These are phyloP conservation scores for Eidolon helvum DNA, from an alignment of 2,113 vertebrate genomes.

Conservation along the genomic window DNA sequence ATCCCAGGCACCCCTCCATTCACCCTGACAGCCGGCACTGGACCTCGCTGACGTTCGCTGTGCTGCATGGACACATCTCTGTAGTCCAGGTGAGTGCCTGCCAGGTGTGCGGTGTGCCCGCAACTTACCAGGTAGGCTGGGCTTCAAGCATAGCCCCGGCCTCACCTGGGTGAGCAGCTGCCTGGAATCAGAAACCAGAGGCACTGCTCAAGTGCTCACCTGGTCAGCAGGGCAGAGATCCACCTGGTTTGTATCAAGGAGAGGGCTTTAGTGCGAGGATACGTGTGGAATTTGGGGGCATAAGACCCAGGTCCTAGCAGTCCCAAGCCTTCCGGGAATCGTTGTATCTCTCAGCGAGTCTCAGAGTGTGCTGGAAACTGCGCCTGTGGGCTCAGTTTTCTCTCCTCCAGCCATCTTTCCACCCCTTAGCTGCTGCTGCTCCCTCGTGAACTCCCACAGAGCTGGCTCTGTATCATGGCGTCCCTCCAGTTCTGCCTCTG, in stretches of 20 bases:
- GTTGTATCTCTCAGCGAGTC: not conserved
- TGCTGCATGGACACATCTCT: slow-evolving; percentile 96
- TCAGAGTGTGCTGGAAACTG: accelerated
- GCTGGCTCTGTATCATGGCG: accelerated
- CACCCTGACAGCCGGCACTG: slow-evolving; percentile 97
- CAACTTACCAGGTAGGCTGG: not conserved
- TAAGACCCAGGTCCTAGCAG: not conserved
- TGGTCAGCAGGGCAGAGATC: not conserved
- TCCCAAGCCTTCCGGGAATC: not conserved
- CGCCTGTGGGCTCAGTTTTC: not conserved
- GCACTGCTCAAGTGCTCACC: not conserved
- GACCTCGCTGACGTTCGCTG: slow-evolving; percentile 94
- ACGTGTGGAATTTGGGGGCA: not conserved
- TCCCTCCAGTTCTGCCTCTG: not conserved
- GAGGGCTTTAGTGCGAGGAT: not conserved
- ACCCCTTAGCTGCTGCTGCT: not conserved
- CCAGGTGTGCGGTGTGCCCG: accelerated
- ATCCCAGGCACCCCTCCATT: slow-evolving; percentile 91
- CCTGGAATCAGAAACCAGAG: not conserved
- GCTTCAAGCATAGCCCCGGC: not conserved
- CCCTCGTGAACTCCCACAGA: not conserved
- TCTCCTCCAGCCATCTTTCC: not conserved
- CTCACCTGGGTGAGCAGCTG: not conserved
- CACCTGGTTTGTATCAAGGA: not conserved
- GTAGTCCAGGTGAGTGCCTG: slow-evolving; percentile 93